phyloP scores from a whole-genome alignment of 2,888 invertebrate species.

The Erebia palarica region DNA sequence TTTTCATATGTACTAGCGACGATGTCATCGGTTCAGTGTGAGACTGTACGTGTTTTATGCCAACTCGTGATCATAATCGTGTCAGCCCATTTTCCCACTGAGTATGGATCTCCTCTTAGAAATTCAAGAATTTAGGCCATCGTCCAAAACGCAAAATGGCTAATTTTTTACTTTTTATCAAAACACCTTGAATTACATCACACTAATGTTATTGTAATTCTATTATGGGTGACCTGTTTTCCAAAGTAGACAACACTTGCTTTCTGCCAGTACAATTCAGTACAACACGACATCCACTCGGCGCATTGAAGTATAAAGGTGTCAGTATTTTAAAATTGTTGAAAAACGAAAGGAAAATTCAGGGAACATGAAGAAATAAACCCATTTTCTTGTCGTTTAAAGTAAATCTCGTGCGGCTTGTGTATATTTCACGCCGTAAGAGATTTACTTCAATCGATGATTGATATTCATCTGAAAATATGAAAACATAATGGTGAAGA shows the following conservation, averaged over 20 bases:
- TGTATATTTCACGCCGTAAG: conserved; percentile 55
- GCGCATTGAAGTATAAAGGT: background rate
- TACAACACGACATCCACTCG: background rate
- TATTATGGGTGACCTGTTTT: conserved; percentile 30
- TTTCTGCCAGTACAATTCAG: conserved; percentile 28
- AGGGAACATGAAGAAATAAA: background rate
- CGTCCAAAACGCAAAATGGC: background rate
- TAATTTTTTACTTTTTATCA: background rate
- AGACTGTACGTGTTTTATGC: too few relatives aligned
- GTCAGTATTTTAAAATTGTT: background rate
- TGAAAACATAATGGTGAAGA: background rate
- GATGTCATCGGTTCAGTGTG: too few relatives aligned
- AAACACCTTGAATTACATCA: conserved; percentile 19
- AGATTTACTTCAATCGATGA: conserved; percentile 68
- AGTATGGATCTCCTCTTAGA: too few relatives aligned
- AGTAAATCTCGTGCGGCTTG: conserved; percentile 81
- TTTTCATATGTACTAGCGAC: too few relatives aligned
- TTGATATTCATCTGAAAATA: conserved; percentile 37
- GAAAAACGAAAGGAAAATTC: background rate
- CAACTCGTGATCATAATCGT: too few relatives aligned
- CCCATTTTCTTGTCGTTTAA: conserved; percentile 50
- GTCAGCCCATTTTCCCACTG: too few relatives aligned
- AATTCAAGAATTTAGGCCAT: background rate
- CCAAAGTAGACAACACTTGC: conserved; percentile 34
- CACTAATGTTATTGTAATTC: conserved; percentile 29